Evolutionary conservation across 2,888 invertebrate genomes (phyloP), one percentile per base, ranked within the genome.

Genomic region (Galerucella nymphaeae): DNA sequence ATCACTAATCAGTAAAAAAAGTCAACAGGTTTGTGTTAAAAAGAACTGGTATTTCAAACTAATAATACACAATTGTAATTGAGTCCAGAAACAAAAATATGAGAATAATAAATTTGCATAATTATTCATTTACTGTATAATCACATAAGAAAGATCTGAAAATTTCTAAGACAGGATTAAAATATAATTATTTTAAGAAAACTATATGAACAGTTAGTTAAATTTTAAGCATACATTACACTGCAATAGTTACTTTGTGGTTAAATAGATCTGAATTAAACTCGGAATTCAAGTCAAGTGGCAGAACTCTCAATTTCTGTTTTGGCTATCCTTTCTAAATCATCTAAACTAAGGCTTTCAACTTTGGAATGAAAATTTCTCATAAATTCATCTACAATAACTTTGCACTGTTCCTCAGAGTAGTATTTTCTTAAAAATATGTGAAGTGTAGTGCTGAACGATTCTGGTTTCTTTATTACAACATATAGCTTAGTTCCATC

Each of bases 401-500:
- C 86, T 71, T 90, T 89, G 0, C 93, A 90, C 79, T 93, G 92
- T 10, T 88, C 86, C 70, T 93, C 93, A 23, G 89, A 87, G 80
- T 90, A 90, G 80, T 90, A 90, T 80, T 88, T 91, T 85, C 89
- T 88, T 78, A 92, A 88, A 79, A 90, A 88, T 82, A 90, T 90
- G 1, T 88, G 84, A 45, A 91, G 86, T 18, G 88, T 89, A 62
- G 90, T 90, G 74, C 89, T 88, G 0, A 94, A 85, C 0, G 89
- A 87, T 68, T 91, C 91, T 9, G 90, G 90, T 80, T 93, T 93
- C 82, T 92, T 93, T 5, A 93, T 90, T 38, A 94, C 88, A 73
- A 94, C 86, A 82, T 92, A 92, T 59, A 95, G 83, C 85, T 93
- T 94, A 16, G 92, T 90, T 1, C 94, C 94, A 75, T 94, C 93